These are phyloP conservation scores for Diachrysia chrysitis DNA, from an alignment of 2,888 invertebrate species.

Conservation along the genomic window DNA sequence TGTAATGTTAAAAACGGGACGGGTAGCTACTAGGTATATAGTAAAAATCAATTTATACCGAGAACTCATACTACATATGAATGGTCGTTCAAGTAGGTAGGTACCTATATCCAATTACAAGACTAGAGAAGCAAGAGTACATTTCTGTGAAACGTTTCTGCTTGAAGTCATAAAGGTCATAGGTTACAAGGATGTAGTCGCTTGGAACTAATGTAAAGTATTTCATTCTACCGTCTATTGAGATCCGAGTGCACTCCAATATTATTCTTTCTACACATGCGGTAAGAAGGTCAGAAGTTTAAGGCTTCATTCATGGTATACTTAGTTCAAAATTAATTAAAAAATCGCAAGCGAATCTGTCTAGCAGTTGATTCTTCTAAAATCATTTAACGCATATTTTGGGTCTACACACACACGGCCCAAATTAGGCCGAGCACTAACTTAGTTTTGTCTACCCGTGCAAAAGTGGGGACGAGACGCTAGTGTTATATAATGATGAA, in stretches of 20 bases:
- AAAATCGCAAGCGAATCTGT: no score
- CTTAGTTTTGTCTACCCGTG: no score
- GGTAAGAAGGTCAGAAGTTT: neutral
- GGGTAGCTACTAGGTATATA: no score
- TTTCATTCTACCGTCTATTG: slow-evolving; percentile 26
- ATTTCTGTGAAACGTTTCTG: slow-evolving; percentile 12
- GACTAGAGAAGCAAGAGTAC: neutral
- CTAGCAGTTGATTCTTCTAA: no score
- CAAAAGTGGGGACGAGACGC: no score
- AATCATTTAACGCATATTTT: no score
- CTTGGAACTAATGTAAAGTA: slow-evolving; percentile 31
- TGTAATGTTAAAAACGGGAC: no score
- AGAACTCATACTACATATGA: neutral
- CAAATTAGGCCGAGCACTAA: no score
- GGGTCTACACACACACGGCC: no score
- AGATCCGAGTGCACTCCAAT: slow-evolving; percentile 35
- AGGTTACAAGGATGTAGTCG: slow-evolving; percentile 16
- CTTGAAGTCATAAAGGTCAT: slow-evolving; percentile 10
- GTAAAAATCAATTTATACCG: neutral
- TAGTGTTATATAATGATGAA: no score
- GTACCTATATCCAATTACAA: neutral
- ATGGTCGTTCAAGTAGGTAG: neutral
- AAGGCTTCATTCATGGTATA: neutral
- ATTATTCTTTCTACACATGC: slow-evolving; percentile 12
- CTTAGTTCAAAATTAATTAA: no score